Base-by-base conservation (phyloP, 1,140 invertebrate genomes). In the Drosophila sp. region DNA sequence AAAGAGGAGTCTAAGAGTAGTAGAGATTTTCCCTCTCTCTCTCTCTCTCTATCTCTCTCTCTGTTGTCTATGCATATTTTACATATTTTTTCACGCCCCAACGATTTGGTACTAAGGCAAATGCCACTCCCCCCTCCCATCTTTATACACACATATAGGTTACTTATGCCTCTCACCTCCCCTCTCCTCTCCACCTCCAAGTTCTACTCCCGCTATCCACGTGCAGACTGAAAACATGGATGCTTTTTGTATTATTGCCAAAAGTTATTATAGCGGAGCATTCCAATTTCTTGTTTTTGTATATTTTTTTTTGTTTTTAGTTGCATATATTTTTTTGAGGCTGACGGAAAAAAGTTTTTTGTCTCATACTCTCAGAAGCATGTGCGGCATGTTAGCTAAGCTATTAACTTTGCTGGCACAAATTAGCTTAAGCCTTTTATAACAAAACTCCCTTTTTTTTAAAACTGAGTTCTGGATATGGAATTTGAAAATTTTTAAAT, bases 231-330 rank as follows among this genome's bases (percentile, higher is more conserved):
- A 55, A 54, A 50, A 55, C 68, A 65, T 40, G 60, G n/a, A 76
- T 40, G 76, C 77, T 79, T 79, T 79, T 79, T 79, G 77, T 79
- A 79, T 79, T 79, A 79, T 79, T 79, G 77, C 77, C 77, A 79
- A 79, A 79, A 79, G 77, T 79, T 79, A 79, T 79, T 76, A 79
- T 70, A 58, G 70, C 60, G 66, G 60, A 66, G 73, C 54, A 66
- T 77, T 72, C 70, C 65, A 58, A 56, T 57, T 66, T 66, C 72
- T 61, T 72, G 68, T 76, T 70, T 70, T 38, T 17, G 17, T 17
- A 17, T 17, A 0, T 17, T 38, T 35, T 35, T 33, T 35, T 35
- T 29, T 58, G 57, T 69, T 70, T 76, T 41, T 73, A 50, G 77
- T 68, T 79, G 76, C 76, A 76, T 79, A 79, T 70, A 79, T 74